A percentile compares a stretch with the other conserved stretches of the same genome.
Conservation (phyloP, 2,797 vertebrate species). For the Oreochromis grahami region DNA sequence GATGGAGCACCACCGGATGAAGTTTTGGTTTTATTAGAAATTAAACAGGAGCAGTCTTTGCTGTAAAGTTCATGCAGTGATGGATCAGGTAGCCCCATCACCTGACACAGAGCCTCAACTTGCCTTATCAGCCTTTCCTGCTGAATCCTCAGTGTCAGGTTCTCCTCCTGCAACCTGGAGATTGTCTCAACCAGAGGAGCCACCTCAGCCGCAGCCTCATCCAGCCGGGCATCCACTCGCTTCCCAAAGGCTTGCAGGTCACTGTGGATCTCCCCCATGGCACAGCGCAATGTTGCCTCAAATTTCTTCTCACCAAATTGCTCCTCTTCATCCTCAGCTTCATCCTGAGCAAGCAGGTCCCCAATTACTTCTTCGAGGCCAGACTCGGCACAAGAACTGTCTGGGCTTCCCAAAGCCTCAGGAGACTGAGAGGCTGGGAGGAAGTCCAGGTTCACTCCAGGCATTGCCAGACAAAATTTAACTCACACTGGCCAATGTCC, state of each 20-base stretch:
- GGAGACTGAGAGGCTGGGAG: constrained; percentile 39
- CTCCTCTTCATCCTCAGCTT: constrained; percentile 39
- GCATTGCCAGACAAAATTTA: constrained; percentile 56
- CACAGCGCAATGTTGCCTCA: constrained; percentile 64
- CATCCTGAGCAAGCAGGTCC: constrained; percentile 66
- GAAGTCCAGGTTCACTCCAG: constrained; percentile 72
- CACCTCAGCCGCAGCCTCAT: constrained; percentile 60
- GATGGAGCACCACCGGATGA: background rate
- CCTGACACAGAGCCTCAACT: constrained; percentile 74
- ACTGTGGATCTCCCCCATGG: constrained; percentile 74
- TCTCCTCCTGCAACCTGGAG: constrained; percentile 78
- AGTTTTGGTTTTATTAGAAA: background rate
- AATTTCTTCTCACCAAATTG: constrained; percentile 47
- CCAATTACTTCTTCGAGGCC: constrained; percentile 61
- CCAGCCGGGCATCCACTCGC: constrained; percentile 72
- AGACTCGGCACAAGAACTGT: constrained; percentile 51
- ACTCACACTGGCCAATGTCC: background rate
- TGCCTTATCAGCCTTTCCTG: constrained; percentile 74
- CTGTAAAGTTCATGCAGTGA: background rate
- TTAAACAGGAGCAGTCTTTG: background rate
- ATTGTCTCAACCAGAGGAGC: constrained; percentile 68
- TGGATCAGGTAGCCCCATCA: constrained; percentile 62
- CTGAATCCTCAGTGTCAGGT: constrained; percentile 77
- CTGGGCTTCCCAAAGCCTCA: constrained; percentile 35
- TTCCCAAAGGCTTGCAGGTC: constrained; percentile 80